These are phyloP conservation scores for Alca torda DNA, from an alignment of 2,797 vertebrate genomes.

Conservation along the genomic window DNA sequence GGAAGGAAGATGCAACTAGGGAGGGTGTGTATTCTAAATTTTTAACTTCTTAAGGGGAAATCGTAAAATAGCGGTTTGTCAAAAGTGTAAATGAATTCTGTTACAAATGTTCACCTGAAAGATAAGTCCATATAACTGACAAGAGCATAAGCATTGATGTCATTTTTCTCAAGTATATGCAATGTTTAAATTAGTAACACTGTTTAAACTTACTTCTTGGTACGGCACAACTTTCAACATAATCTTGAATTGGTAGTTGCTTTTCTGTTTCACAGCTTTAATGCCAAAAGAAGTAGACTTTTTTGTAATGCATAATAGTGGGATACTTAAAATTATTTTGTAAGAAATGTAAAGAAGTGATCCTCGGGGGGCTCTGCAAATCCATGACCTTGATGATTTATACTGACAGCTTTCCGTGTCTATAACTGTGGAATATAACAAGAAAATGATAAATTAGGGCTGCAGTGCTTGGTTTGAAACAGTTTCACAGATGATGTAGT, in stretches of 20 bases:
- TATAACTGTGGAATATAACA: background rate
- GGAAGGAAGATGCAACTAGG: background rate
- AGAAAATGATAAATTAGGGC: constrained; percentile 4
- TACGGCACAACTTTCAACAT: background rate
- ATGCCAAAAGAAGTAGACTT: background rate
- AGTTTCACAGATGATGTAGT: constrained; percentile 21
- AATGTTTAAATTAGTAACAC: background rate
- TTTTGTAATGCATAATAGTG: background rate
- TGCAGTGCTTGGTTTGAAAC: background rate
- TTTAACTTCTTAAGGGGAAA: background rate
- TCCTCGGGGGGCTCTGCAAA: background rate
- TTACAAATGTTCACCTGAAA: background rate
- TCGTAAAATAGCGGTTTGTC: background rate
- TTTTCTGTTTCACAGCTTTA: background rate
- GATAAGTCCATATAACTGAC: fast-evolving
- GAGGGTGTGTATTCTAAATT: background rate
- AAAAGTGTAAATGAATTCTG: background rate
- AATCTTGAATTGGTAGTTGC: background rate
- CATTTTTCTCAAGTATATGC: background rate
- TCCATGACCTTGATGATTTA: background rate
- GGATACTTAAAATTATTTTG: background rate
- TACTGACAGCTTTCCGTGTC: background rate
- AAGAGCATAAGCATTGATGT: background rate
- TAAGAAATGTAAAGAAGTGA: background rate
- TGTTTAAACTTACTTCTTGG: background rate